phyloP scores from a whole-genome alignment of 2,797 vertebrate species.

The Poecilia velifera region DNA sequence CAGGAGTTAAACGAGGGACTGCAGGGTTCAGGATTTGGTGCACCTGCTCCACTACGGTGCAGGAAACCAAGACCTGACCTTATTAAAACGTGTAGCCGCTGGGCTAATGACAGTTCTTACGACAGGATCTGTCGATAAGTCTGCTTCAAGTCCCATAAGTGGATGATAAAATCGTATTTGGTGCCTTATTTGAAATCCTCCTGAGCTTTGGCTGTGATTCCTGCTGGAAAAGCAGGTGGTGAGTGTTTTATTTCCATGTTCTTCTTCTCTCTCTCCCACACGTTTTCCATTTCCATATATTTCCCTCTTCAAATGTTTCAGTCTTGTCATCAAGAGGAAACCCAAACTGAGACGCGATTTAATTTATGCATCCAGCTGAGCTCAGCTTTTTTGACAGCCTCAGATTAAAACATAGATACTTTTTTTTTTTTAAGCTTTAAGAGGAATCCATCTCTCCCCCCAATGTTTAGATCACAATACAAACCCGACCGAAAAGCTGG shows the following conservation, averaged over 20 bases:
- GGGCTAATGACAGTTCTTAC: not conserved
- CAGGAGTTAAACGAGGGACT: not conserved
- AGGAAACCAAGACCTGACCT: not conserved
- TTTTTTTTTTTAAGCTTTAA: conserved; percentile 6
- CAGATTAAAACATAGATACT: conserved; percentile 22
- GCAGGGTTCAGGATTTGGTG: not conserved
- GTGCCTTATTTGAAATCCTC: conserved; percentile 16
- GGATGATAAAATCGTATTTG: conserved; percentile 7
- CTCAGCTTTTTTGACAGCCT: conserved; percentile 32
- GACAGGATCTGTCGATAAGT: not conserved
- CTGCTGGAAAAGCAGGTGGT: conserved; percentile 22
- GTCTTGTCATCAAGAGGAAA: conserved; percentile 47
- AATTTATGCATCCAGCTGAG: conserved; percentile 36
- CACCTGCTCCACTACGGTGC: not conserved
- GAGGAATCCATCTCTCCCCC: conserved; percentile 54
- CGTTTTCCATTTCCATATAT: conserved; percentile 17
- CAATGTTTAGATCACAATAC: conserved; percentile 53
- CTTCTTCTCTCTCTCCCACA: conserved; percentile 1
- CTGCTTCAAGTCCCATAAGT: conserved; percentile 8
- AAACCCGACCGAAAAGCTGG: conserved; percentile 15
- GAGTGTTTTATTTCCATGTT: conserved; percentile 20
- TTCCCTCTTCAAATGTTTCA: conserved; percentile 15
- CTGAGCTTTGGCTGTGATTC: not conserved
- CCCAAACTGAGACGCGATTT: conserved; percentile 42
- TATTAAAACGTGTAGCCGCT: not conserved